Evolutionary conservation across 2,888 invertebrate species (phyloP).

Genomic region (Rambutsinella grinnellia): DNA sequence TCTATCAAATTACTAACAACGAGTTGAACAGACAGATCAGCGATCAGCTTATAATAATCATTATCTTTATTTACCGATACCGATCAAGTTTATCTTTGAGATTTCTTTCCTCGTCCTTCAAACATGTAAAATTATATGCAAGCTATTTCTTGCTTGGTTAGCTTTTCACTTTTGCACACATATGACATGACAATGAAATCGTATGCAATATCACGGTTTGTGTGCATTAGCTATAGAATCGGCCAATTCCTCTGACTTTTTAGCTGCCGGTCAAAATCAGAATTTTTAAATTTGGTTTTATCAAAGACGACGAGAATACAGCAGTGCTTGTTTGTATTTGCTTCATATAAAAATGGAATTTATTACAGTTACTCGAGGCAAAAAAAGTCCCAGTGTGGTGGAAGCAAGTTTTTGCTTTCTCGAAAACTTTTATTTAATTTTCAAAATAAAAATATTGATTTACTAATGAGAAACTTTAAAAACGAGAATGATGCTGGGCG

Average conservation of each 20-base stretch:
- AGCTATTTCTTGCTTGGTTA: too few relatives aligned
- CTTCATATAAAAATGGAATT: slow-evolving; percentile 7
- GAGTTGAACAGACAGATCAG: slow-evolving; percentile 6
- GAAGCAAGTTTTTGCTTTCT: too few relatives aligned
- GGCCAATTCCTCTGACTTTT: background rate
- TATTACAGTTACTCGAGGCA: slow-evolving; percentile 17
- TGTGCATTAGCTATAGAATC: too few relatives aligned
- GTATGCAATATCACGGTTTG: too few relatives aligned
- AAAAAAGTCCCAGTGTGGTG: background rate
- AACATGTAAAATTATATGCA: too few relatives aligned
- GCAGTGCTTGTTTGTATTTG: background rate
- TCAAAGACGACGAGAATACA: background rate
- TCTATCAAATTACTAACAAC: slow-evolving; percentile 19
- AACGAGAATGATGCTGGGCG: too few relatives aligned
- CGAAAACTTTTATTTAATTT: too few relatives aligned
- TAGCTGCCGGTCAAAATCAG: slow-evolving; percentile 4
- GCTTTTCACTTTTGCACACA: too few relatives aligned
- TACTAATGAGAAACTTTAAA: too few relatives aligned
- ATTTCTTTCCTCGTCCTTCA: background rate
- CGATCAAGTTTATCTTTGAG: background rate
- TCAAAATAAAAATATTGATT: too few relatives aligned
- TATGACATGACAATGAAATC: too few relatives aligned
- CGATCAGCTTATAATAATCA: background rate
- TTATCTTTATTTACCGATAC: background rate
- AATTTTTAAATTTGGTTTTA: background rate